Evolutionary conservation across 2,888 invertebrate genomes (phyloP).

Genomic region (Chromoteleia sp.): DNA sequence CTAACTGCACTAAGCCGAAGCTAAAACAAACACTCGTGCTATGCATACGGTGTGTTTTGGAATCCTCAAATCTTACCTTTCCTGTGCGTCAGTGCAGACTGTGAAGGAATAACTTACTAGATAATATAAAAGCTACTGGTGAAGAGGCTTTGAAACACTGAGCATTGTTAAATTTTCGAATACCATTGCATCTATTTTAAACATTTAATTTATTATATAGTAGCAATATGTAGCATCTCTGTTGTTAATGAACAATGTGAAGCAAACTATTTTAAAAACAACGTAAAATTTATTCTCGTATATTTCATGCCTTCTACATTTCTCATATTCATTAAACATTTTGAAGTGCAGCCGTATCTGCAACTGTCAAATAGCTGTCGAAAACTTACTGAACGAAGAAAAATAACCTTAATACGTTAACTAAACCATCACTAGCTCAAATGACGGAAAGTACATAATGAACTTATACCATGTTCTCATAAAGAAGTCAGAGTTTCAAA

Average conservation of each 20-base stretch:
- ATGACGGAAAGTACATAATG: not conserved
- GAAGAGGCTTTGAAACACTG: slow-evolving; percentile 14
- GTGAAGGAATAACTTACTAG: slow-evolving; percentile 46
- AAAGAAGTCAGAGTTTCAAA: too few species aligned
- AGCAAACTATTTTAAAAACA: not conserved
- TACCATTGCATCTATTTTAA: slow-evolving; percentile 3
- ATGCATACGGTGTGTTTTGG: slow-evolving; percentile 47
- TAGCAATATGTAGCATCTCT: not conserved
- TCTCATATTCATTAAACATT: slow-evolving; percentile 33
- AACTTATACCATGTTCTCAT: not conserved
- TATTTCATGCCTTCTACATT: slow-evolving; percentile 10
- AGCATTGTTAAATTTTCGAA: slow-evolving; percentile 19
- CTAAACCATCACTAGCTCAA: not conserved
- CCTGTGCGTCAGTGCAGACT: slow-evolving; percentile 31
- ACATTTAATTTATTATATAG: not conserved
- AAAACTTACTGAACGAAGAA: slow-evolving; percentile 36
- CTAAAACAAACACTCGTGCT: slow-evolving; percentile 61
- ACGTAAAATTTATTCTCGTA: not conserved
- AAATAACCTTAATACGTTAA: slow-evolving; percentile 27
- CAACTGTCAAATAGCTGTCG: slow-evolving; percentile 42
- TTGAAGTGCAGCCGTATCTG: not conserved
- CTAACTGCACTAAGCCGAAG: slow-evolving; percentile 55
- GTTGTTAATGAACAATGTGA: slow-evolving; percentile 1
- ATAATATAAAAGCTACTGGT: slow-evolving; percentile 32
- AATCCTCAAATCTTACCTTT: slow-evolving; percentile 61